Evolutionary conservation across 2,888 invertebrate species (phyloP).

Genomic region (Scaptomyza tumidula): DNA sequence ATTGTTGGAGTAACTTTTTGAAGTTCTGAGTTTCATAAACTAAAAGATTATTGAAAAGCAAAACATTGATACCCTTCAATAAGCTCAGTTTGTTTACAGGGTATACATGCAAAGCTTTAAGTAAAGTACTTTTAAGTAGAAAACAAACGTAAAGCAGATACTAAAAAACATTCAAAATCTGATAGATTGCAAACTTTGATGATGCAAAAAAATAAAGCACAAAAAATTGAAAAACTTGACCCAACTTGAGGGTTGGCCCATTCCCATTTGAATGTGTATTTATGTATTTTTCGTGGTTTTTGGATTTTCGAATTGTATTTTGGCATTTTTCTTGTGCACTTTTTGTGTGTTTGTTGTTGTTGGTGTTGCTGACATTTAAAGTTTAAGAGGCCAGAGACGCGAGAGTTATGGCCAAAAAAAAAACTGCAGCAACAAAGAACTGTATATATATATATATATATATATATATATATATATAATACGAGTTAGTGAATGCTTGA

Average conservation of each 20-base stretch:
- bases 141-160: neutral
- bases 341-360: too few species aligned
- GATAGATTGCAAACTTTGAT: slow-evolving; percentile 5
- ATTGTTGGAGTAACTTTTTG: too few species aligned
- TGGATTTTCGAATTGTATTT: slow-evolving; percentile 11
- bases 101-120: neutral
- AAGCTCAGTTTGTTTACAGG: neutral
- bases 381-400: slow-evolving; percentile 74
- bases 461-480: neutral
- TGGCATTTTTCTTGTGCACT: slow-evolving; percentile 10
- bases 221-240: slow-evolving; percentile 37
- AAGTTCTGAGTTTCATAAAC: too few species aligned
- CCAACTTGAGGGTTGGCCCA: slow-evolving; percentile 22
- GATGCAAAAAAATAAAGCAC: slow-evolving; percentile 2
- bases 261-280: slow-evolving; percentile 33
- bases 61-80: neutral
- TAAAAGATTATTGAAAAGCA: too few species aligned
- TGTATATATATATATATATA: too few species aligned
- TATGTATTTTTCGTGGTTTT: slow-evolving; percentile 9
- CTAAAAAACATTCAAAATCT: slow-evolving; percentile 1
- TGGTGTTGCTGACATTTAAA: slow-evolving; percentile 74
- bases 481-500: neutral
- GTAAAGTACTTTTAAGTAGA: neutral
- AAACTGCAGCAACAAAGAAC: slow-evolving; percentile 13
- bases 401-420: slow-evolving; percentile 38